Evolutionary conservation across 53 echinoderm and acorn worm genomes (phyloP).

Genomic region (Holothuria leucospilota): DNA sequence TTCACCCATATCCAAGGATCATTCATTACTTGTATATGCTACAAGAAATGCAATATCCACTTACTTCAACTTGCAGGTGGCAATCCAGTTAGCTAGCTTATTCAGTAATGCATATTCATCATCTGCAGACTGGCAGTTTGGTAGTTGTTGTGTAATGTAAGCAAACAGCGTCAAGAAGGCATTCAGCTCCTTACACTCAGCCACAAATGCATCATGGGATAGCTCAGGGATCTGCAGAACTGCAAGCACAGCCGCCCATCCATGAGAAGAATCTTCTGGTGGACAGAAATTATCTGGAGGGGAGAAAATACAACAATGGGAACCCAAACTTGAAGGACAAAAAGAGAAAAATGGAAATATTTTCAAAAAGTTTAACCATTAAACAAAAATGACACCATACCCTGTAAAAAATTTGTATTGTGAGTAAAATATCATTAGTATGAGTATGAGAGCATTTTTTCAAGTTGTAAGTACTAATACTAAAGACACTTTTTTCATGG

Average conservation of each 20-base stretch:
- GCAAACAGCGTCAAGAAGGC: conserved; percentile 86
- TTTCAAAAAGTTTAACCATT: too few relatives aligned
- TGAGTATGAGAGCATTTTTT: too few relatives aligned
- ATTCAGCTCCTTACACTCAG: conserved; percentile 74
- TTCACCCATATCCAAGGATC: too few relatives aligned
- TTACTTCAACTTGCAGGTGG: conserved; percentile 79
- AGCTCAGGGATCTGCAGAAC: conserved; percentile 91
- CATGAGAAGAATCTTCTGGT: conserved; percentile 62
- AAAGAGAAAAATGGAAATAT: too few relatives aligned
- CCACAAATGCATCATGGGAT: conserved; percentile 87
- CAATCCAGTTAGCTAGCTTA: conserved; percentile 80
- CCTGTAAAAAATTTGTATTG: too few relatives aligned
- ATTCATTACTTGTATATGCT: too few relatives aligned
- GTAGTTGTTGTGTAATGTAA: conserved; percentile 80
- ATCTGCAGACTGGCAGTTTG: conserved; percentile 75
- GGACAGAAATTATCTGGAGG: conserved; percentile 22
- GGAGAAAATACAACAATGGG: neutral
- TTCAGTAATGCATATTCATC: conserved; percentile 71
- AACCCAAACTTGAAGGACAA: neutral
- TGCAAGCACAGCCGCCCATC: conserved; percentile 78
- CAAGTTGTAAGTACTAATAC: too few relatives aligned
- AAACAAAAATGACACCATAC: too few relatives aligned
- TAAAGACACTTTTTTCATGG: too few relatives aligned
- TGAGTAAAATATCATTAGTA: too few relatives aligned
- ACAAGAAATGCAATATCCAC: neutral